Evolutionary conservation across 2,888 invertebrate genomes (phyloP).

Genomic region (Temnothorax rugatulus): DNA sequence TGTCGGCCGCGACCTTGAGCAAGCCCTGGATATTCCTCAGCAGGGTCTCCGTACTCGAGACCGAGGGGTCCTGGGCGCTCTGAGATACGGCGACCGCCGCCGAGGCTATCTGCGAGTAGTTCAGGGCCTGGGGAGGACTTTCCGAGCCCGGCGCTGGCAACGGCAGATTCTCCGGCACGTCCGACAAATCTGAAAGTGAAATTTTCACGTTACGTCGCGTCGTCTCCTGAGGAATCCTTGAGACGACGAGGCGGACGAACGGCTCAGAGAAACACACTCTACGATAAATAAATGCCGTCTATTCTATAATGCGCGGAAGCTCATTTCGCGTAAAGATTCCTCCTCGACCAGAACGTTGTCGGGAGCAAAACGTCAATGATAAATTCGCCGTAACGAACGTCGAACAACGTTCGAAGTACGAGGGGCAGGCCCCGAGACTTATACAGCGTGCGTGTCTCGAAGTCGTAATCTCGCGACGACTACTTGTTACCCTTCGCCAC

Average conservation of each 20-base stretch:
- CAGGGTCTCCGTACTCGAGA: constrained; percentile 96
- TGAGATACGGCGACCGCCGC: constrained; percentile 88
- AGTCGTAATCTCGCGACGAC: constrained; percentile 84
- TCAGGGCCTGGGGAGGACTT: constrained; percentile 90
- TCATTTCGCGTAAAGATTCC: constrained; percentile 38
- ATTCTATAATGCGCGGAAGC: constrained; percentile 9
- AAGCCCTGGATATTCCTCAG: constrained; percentile 98
- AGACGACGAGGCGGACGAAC: background rate
- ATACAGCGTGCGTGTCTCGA: constrained; percentile 84
- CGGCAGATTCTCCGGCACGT: constrained; percentile 91
- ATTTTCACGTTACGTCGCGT: background rate
- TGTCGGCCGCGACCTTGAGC: constrained; percentile 98
- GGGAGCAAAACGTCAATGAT: constrained; percentile 64
- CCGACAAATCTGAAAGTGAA: constrained; percentile 90
- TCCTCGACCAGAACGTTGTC: constrained; percentile 33
- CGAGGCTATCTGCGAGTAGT: constrained; percentile 92
- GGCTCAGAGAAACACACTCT: background rate
- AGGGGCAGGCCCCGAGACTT: constrained; percentile 73
- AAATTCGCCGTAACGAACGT: constrained; percentile 69
- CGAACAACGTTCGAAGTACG: constrained; percentile 68
- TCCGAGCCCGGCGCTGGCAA: constrained; percentile 88
- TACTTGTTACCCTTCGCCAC: constrained; percentile 85
- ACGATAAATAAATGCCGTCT: constrained; percentile 32
- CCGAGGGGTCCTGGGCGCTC: constrained; percentile 88
- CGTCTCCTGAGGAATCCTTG: background rate